phyloP scores from a whole-genome alignment of 2,113 vertebrate species.

The Pseudorectes ferrugineus region DNA sequence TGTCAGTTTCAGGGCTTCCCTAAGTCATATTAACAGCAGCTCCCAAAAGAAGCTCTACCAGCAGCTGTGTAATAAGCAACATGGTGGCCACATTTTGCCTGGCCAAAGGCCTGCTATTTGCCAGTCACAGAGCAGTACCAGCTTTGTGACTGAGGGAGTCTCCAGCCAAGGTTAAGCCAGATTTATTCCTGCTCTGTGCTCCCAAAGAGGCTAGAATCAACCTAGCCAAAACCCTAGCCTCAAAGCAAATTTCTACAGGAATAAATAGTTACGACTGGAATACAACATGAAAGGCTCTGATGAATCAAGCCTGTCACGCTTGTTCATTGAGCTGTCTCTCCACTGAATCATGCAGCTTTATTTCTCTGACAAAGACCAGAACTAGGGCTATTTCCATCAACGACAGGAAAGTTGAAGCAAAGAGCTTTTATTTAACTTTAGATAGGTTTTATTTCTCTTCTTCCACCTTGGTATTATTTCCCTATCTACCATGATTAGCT shows the following conservation, averaged over 20 bases:
- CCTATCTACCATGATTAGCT: neutral
- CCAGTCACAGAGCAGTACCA: neutral
- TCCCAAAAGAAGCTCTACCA: neutral
- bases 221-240: neutral
- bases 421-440: neutral
- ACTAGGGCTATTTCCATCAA: neutral
- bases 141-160: neutral
- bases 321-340: neutral
- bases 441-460: neutral
- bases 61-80: neutral
- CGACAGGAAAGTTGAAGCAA: neutral
- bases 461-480: neutral
- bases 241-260: neutral
- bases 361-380: neutral
- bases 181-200: neutral
- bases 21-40: neutral
- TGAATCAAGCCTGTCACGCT: neutral
- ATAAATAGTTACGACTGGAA: neutral
- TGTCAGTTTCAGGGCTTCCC: neutral
- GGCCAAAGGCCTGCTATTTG: neutral
- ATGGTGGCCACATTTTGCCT: neutral
- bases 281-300: neutral
- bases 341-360: neutral
- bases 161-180: neutral
- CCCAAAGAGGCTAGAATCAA: neutral